Base-by-base conservation (phyloP, 1,140 invertebrate species). In the Sycobia sp. region DNA sequence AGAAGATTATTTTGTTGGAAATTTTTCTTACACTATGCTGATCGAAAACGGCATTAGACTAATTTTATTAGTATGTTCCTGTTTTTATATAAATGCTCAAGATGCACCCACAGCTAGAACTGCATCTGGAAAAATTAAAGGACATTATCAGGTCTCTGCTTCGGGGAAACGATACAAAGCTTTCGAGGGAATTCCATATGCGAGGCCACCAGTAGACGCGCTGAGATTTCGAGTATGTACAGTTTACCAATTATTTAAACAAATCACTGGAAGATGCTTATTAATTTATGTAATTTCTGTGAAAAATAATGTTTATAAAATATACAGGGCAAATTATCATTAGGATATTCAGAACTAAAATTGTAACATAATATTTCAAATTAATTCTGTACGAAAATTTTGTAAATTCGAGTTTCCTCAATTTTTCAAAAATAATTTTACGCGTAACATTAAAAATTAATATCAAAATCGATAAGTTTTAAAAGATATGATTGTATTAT, bases 181-280 rank as follows among this genome's bases (percentile, higher is more conserved):
- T 50, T 59, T 20, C 20, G 32, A 59, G 29, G 57, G 57, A 2
- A 50, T 59, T 10, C 57, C 57, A 3, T 59, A 50, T 20, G 57
- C 57, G 1, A 11, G 38, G 22, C 36, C 46, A 50, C 46, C 46
- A 13, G 39, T 20, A 3, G 46, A 23, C 3, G 23, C 27, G 1
- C n/a, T 44, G 23, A 25, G 57, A 18, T 59, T 59, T 16, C 14
- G 29, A 13, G 57, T 59, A 49, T 8, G 50, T 53, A 50, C 7
- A 22, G 13, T n/a, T n/a, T n/a, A n/a, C n/a, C n/a, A n/a, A n/a
- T n/a, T n/a, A n/a, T n/a, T n/a, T n/a, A n/a, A n/a, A n/a, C n/a
- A n/a, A n/a, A n/a, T n/a, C n/a, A n/a, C n/a, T n/a, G n/a, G n/a
- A n/a, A n/a, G n/a, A n/a, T n/a, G n/a, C n/a, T n/a, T n/a, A n/a